Evolutionary conservation across 2,888 invertebrate species (phyloP), one percentile per base, ranked within the genome.

Genomic region (Epirrhoe alternata): DNA sequence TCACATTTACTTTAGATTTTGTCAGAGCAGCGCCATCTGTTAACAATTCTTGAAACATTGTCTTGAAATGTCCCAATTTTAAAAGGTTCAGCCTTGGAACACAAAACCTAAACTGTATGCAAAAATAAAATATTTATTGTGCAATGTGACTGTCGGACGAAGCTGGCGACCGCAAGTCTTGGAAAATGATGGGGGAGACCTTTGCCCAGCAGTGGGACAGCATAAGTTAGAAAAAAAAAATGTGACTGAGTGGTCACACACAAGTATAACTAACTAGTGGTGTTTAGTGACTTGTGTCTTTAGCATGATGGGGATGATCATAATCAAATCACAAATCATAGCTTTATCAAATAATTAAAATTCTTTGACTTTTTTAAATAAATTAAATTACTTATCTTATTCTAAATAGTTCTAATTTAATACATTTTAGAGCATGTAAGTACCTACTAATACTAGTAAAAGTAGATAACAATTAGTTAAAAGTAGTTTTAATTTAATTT

Each of bases 71-170:
- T 42, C 24, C 24, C 24, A 24, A 24, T 24, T 24, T 24, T 24
- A 24, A 24, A 24, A 24, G 24, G 24, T 24, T 24, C 24, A 24
- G 24, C 24, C 17, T 52, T 52, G 31, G 30, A 42, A 61, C 51
- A 64, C 53, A 59, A 59, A 64, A 54, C 53, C 53, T 64, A 30
- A 54, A 49, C 64, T 53, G 45, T 17, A 45, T 12, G 12, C 24
- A 24, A 24, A 42, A 42, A 8, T n/a, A n/a, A n/a, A n/a, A n/a
- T n/a, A n/a, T 42, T 42, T 42, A 12, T 42, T 10, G 10, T 42
- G 38, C 38, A 42, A 10, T 42, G 8, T 42, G 5, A 35, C 3
- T 35, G 35, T 35, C n/a, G n/a, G n/a, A n/a, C n/a, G n/a, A n/a
- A n/a, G n/a, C n/a, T n/a, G n/a, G n/a, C n/a, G n/a, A n/a, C n/a